Percentiles rank a stretch among this genome's conserved stretches.
phyloP scores from a whole-genome alignment of 2,888 invertebrate genomes.

The Drosophila tanythrix region DNA sequence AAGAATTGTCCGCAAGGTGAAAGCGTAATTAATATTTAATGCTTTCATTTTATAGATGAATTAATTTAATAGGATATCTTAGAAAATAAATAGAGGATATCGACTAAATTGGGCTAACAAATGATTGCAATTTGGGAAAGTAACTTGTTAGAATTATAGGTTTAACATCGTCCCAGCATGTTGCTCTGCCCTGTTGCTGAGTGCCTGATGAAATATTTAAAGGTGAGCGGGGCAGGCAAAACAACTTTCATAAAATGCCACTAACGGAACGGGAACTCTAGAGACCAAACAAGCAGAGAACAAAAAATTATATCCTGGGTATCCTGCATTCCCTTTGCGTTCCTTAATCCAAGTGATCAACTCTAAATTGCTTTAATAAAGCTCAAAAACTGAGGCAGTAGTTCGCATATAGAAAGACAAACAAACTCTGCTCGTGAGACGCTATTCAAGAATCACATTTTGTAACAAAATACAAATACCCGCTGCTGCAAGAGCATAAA shows the following conservation, averaged over 20 bases:
- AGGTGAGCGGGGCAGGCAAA: slow-evolving; percentile 39
- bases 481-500: background rate
- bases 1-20: background rate
- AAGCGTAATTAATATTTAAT: background rate
- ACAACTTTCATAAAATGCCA: slow-evolving; percentile 70
- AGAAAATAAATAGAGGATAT: slow-evolving; percentile 4
- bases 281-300: slow-evolving; percentile 1
- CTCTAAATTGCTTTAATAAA: background rate
- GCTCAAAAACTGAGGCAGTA: background rate
- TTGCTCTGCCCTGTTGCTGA: slow-evolving; percentile 34
- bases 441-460: background rate
- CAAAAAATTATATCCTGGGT: background rate
- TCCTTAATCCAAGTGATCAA: background rate
- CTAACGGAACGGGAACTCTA: slow-evolving; percentile 21
- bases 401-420: background rate
- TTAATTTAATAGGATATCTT: slow-evolving; percentile 26
- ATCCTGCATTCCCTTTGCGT: background rate
- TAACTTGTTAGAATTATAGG: slow-evolving; percentile 46
- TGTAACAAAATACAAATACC: background rate
- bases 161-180: slow-evolving; percentile 11
- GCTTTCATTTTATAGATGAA: background rate
- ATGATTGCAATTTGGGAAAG: slow-evolving; percentile 57
- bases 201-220: slow-evolving; percentile 70
- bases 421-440: background rate
- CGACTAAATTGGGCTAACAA: slow-evolving; percentile 34